Evolutionary conservation across 2,888 invertebrate genomes (phyloP).

Genomic region (Melinaea menophilus): DNA sequence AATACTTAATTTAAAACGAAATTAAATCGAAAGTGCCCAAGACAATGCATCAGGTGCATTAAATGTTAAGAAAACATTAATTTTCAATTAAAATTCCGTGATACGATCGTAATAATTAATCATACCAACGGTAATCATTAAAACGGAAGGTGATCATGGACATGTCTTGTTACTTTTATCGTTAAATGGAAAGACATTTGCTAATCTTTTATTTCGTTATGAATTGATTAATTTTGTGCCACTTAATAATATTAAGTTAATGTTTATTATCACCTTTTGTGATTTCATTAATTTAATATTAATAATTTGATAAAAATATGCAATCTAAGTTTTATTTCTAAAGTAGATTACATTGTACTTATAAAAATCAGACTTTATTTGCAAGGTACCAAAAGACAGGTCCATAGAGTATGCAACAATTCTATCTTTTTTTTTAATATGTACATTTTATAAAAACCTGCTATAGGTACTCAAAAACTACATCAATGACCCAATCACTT

Average conservation of each 20-base stretch:
- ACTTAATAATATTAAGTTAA: slow-evolving; percentile 14
- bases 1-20: neutral
- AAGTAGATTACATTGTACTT: no score
- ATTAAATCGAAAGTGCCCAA: slow-evolving; percentile 2
- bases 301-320: neutral
- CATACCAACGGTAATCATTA: slow-evolving; percentile 50
- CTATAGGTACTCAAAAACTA: no score
- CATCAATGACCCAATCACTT: no score
- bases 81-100: slow-evolving; percentile 55
- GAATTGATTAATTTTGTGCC: slow-evolving; percentile 9
- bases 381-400: no score
- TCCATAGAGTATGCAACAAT: no score
- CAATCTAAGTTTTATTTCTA: no score
- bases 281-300: neutral
- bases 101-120: slow-evolving; percentile 53
- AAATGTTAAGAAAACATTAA: slow-evolving; percentile 32
- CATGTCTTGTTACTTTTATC: slow-evolving; percentile 38
- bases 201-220: slow-evolving; percentile 17
- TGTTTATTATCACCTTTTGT: neutral
- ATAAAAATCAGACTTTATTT: no score
- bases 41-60: slow-evolving; percentile 16
- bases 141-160: slow-evolving; percentile 45
- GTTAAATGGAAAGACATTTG: slow-evolving; percentile 13
- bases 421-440: no score
- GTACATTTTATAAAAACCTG: no score